A percentile compares a stretch with the other conserved stretches of the same genome.
Conservation (phyloP, 2,113 vertebrate species). For the Crotalus tigris region DNA sequence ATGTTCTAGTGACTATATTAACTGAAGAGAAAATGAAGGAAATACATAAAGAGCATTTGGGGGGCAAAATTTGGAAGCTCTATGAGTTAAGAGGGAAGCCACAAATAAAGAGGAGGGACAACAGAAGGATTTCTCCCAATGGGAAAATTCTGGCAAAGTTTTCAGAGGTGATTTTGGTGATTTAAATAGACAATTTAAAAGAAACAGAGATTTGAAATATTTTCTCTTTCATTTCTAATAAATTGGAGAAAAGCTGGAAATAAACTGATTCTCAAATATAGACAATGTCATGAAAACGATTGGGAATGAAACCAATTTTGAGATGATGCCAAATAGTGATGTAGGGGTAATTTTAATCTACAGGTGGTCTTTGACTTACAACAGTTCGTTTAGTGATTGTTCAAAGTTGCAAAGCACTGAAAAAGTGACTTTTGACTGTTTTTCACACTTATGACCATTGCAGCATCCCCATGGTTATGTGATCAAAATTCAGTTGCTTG, state of each 20-base stretch:
- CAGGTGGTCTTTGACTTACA: not conserved
- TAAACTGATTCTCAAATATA: not conserved
- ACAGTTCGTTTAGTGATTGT: not conserved
- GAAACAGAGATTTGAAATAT: not conserved
- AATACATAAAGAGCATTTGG: not conserved
- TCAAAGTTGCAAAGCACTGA: not conserved
- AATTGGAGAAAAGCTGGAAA: not conserved
- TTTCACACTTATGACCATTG: not conserved
- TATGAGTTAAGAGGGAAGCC: not conserved
- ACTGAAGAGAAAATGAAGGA: not conserved
- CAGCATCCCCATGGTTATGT: not conserved
- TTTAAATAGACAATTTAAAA: not conserved
- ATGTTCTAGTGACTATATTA: not conserved
- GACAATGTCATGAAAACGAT: not conserved
- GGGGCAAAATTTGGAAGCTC: not conserved
- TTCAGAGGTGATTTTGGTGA: not conserved
- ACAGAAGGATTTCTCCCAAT: not conserved
- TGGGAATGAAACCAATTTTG: not conserved
- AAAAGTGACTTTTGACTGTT: not conserved
- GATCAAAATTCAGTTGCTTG: not conserved
- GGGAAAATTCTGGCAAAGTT: not conserved
- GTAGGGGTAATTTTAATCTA: not conserved
- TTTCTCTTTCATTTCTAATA: not conserved
- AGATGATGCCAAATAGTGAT: not conserved
- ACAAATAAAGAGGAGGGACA: not conserved